These are phyloP conservation scores for Leptodirus hochenwartii DNA, from an alignment of 2,888 invertebrate species.

Conservation along the genomic window DNA sequence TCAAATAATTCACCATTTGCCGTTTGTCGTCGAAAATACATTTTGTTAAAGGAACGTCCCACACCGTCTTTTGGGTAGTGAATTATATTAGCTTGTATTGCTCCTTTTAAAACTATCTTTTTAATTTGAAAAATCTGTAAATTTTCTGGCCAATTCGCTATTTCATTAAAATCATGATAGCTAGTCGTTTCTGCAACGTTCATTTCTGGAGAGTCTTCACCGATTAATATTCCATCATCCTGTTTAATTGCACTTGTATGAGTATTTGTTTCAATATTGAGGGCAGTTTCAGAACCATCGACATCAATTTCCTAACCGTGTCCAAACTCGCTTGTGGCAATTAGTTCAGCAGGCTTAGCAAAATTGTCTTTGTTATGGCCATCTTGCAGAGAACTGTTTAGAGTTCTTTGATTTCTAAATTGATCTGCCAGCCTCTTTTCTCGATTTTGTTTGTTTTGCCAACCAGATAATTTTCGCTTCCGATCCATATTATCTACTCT, in stretches of 20 bases:
- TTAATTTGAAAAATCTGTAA: slow-evolving; percentile 3
- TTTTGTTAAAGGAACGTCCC: slow-evolving; percentile 4
- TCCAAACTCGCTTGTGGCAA: background rate
- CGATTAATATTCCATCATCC: slow-evolving; percentile 4
- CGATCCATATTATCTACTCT: too few species aligned
- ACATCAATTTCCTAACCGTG: slow-evolving; percentile 3
- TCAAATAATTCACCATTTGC: slow-evolving; percentile 8
- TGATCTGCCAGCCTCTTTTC: slow-evolving; percentile 11
- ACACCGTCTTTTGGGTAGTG: slow-evolving; percentile 4
- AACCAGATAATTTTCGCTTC: slow-evolving; percentile 4
- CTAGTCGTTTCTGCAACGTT: slow-evolving; percentile 3
- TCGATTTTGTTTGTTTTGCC: slow-evolving; percentile 10
- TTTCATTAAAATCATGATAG: slow-evolving; percentile 2
- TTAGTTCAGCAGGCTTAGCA: slow-evolving; percentile 2
- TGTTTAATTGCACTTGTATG: slow-evolving; percentile 4
- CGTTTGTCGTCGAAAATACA: slow-evolving; percentile 7
- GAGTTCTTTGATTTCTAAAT: background rate
- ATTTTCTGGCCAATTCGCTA: slow-evolving; percentile 3
- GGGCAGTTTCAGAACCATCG: background rate
- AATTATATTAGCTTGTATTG: slow-evolving; percentile 1
- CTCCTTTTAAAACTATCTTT: slow-evolving; percentile 4
- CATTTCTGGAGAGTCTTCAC: background rate
- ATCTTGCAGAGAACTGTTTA: background rate
- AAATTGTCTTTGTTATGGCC: slow-evolving; percentile 2
- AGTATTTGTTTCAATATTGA: background rate